phyloP scores from a whole-genome alignment of 2,797 vertebrate genomes.

The Hirundo rustica region DNA sequence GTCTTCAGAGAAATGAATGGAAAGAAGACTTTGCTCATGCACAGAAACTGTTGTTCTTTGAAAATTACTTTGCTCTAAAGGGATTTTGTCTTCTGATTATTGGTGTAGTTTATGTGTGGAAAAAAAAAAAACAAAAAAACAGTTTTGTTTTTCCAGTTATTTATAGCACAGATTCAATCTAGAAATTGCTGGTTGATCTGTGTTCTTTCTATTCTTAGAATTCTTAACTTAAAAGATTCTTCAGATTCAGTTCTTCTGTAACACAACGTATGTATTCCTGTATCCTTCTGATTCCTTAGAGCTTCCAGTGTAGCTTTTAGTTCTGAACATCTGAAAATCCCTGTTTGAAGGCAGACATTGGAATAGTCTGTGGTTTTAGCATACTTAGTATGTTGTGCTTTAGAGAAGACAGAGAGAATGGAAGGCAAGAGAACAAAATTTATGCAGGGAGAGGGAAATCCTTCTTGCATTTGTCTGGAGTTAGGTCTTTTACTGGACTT shows the following conservation, averaged over 20 bases:
- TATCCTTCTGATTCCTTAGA: background rate
- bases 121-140: background rate
- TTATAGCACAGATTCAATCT: background rate
- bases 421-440: background rate
- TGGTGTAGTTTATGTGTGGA: background rate
- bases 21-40: background rate
- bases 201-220: background rate
- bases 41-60: background rate
- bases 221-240: background rate
- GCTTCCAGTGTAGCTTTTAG: background rate
- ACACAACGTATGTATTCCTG: fast-evolving
- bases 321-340: background rate
- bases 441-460: background rate
- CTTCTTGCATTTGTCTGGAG: background rate
- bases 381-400: background rate
- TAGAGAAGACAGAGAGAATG: background rate
- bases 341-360: background rate
- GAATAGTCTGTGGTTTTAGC: background rate
- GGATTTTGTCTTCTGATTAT: background rate
- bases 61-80: background rate
- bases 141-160: background rate
- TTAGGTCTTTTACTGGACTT: background rate
- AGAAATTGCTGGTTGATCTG: background rate
- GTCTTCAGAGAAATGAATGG: background rate
- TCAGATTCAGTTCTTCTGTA: background rate